Evolutionary conservation across 2,888 invertebrate genomes (phyloP), one percentile per base, ranked within the genome.

Genomic region (Macropis europaea): DNA sequence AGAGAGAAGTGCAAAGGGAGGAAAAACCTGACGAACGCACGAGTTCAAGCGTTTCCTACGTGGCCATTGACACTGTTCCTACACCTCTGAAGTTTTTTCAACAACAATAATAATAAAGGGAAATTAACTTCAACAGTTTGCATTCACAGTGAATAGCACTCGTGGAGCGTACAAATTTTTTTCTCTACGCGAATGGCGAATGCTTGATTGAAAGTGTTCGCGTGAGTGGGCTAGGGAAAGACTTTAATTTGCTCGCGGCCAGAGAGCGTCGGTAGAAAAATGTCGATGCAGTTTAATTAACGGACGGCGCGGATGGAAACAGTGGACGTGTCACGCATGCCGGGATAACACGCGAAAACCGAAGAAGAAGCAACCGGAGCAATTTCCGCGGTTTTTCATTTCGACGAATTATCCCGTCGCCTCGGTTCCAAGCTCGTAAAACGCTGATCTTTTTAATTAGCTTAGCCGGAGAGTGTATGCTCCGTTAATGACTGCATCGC

Each of bases 271-370:
- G 22, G 28, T 45, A n/a, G 28, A 24, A 61, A 68, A 73, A 74
- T 56, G 24, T 32, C 43, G 66, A 61, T 45, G 73, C 45, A 76
- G 64, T 73, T 76, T 69, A 66, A 77, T 76, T 64, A 76, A 73
- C 68, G 63, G 63, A 74, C 59, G 57, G 42, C 52, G 40, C 56
- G 45, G 38, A 5, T 19, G 19, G 45, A 13, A 30, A 43, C 43
- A 30, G 26, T 3, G 9, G 26, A 2, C 13, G 28, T 3, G 48
- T 40, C 22, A 24, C 47, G 34, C 28, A n/a, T 17, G 11, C 3
- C 48, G 15, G 6, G 17, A 13, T 34, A 34, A 34, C 11, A 26
- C 13, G 15, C 1, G 36, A 47, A 60, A 73, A 68, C 64, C 47
- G 62, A 61, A 59, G 60, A 26, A 59, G 11, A 22, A 50, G 0